phyloP scores from a whole-genome alignment of 2,888 invertebrate species.

The Terebella lapidaria region DNA sequence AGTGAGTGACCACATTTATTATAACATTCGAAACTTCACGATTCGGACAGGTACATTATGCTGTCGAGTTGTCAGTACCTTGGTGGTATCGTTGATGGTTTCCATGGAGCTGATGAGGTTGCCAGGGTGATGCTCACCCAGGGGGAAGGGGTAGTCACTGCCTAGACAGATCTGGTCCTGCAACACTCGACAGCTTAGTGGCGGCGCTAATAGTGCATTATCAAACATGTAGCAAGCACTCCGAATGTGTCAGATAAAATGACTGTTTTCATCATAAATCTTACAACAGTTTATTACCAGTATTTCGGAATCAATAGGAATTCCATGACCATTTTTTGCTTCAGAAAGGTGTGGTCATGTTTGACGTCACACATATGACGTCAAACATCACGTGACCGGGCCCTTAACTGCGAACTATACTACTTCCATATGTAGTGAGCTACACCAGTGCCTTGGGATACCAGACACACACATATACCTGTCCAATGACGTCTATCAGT shows the following conservation, averaged over 20 bases:
- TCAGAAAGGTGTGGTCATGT: no score
- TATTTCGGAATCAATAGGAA: no score
- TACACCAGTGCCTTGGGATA: background rate
- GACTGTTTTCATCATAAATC: background rate
- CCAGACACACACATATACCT: slow-evolving; percentile 48
- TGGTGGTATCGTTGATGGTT: slow-evolving; percentile 33
- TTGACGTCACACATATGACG: no score
- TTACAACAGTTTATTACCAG: background rate
- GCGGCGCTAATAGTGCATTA: no score
- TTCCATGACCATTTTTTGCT: no score
- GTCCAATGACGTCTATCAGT: slow-evolving; percentile 56
- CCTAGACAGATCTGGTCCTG: slow-evolving; percentile 58
- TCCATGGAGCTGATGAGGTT: slow-evolving; percentile 48
- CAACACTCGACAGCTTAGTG: no score
- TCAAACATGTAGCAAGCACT: no score
- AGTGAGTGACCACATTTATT: background rate
- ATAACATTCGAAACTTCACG: background rate
- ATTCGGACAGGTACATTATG: no score
- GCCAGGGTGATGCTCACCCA: slow-evolving; percentile 58
- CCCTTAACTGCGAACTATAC: no score
- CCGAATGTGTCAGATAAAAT: no score
- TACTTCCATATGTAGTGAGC: background rate
- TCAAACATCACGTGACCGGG: no score
- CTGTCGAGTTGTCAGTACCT: slow-evolving; percentile 33
- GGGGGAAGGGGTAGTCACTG: slow-evolving; percentile 60